These are phyloP conservation scores for Liolophura sinensis DNA, from an alignment of 1,140 invertebrate species.

Conservation along the genomic window DNA sequence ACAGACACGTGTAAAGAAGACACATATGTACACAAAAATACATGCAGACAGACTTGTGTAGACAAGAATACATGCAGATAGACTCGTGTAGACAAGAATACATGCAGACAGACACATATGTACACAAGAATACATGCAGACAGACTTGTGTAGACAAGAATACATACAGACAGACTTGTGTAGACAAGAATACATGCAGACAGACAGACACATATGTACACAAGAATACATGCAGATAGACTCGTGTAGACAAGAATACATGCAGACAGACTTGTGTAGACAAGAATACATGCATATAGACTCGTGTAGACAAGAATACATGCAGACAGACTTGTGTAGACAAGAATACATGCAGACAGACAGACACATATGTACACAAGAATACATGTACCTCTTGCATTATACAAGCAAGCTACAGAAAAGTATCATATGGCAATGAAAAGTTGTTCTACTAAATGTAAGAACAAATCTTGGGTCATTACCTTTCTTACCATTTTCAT, in stretches of 20 bases:
- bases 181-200: constrained; percentile 17
- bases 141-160: neutral
- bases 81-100: too few species aligned
- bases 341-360: constrained; percentile 15
- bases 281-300: too few species aligned
- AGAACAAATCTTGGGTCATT: neutral
- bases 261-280: too few species aligned
- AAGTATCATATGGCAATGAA: neutral
- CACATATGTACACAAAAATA: neutral
- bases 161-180: constrained; percentile 4
- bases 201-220: neutral
- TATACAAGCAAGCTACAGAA: too few species aligned
- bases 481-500: constrained; percentile 77
- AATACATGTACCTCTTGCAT: too few species aligned
- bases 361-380: neutral
- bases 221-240: neutral
- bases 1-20: too few species aligned
- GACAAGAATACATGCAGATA: neutral
- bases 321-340: too few species aligned
- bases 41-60: too few species aligned
- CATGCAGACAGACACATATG: too few species aligned
- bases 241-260: too few species aligned
- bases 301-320: too few species aligned
- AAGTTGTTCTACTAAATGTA: neutral
- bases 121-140: neutral